Evolutionary conservation across 2,113 vertebrate species (phyloP).

Genomic region (Anguilla rostrata): DNA sequence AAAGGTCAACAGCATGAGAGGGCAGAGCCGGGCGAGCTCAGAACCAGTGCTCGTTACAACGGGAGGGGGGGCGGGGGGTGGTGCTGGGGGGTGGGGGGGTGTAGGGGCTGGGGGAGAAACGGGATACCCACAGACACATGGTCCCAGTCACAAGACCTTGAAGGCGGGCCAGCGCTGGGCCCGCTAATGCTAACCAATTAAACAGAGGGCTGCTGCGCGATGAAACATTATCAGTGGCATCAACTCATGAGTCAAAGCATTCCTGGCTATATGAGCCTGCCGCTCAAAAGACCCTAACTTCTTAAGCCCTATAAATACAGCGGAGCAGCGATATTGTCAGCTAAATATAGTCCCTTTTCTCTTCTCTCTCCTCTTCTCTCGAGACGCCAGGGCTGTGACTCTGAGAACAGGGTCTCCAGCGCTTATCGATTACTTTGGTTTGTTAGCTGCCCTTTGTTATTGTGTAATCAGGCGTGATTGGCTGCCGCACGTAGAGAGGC

Average conservation of each 20-base stretch:
- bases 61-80: conserved; percentile 71
- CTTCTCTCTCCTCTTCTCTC: conserved; percentile 54
- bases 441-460: conserved; percentile 64
- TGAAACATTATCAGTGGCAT: conserved; percentile 97
- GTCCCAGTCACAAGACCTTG: conserved; percentile 69
- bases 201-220: conserved; percentile 83
- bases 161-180: conserved; percentile 59
- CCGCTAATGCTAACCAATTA: conserved; percentile 80
- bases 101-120: conserved; percentile 86
- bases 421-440: conserved; percentile 61
- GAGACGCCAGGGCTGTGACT: conserved; percentile 78
- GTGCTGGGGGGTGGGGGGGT: conserved; percentile 11
- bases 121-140: conserved; percentile 79
- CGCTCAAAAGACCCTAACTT: conserved; percentile 80
- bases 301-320: conserved; percentile 87
- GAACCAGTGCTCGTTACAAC: conserved; percentile 75
- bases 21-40: conserved; percentile 55
- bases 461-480: conserved; percentile 56
- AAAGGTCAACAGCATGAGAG: conserved; percentile 51
- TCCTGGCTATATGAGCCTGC: conserved; percentile 89
- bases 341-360: conserved; percentile 86
- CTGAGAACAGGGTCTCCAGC: conserved; percentile 47
- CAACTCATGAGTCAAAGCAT: conserved; percentile 99
- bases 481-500: conserved; percentile 47
- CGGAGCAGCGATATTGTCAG: conserved; percentile 87